Conservation (phyloP, 2,113 vertebrate species). For the Nicator chloris region DNA sequence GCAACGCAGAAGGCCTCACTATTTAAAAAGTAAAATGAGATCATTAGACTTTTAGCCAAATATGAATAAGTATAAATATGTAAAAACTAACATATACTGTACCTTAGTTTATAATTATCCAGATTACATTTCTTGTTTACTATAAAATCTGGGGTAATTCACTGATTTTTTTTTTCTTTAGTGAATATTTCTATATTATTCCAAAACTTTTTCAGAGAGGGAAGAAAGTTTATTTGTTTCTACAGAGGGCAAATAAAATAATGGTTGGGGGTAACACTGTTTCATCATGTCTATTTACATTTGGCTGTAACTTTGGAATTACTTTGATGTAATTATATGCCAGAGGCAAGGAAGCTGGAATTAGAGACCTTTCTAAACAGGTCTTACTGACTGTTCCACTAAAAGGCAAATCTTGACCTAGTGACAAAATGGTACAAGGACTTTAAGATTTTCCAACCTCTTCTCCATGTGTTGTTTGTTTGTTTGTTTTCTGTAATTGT, state of each 20-base stretch:
- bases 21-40: not conserved
- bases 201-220: not conserved
- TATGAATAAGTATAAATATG: not conserved
- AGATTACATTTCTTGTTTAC: not conserved
- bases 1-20: not conserved
- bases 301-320: not conserved
- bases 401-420: not conserved
- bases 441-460: not conserved
- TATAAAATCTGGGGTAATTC: not conserved
- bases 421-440: not conserved
- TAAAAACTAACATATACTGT: not conserved
- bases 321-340: not conserved
- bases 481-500: not conserved
- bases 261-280: not conserved
- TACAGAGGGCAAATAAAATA: not conserved
- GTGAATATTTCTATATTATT: not conserved
- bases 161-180: not conserved
- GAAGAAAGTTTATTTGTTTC: not conserved
- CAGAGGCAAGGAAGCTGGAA: not conserved
- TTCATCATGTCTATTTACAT: not conserved
- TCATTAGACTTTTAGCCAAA: not conserved
- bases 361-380: not conserved
- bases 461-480: not conserved
- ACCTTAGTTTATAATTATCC: not conserved
- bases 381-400: not conserved